Percentiles rank a stretch among this genome's conserved stretches.
Conservation (phyloP, 2,113 vertebrate genomes). For the Dissostichus mawsoni region DNA sequence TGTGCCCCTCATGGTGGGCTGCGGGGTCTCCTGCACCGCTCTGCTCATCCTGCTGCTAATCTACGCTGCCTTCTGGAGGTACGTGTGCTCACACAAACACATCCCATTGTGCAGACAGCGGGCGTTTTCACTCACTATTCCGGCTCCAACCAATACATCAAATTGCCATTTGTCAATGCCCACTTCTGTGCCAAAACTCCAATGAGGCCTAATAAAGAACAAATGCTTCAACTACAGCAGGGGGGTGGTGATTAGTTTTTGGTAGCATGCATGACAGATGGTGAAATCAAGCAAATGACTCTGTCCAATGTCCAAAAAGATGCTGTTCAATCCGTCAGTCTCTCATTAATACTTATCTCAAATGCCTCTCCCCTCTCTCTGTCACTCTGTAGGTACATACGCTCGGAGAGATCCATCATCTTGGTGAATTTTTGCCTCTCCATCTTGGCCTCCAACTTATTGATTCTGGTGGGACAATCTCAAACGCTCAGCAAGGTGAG, state of each 20-base stretch:
- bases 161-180: slow-evolving; percentile 27
- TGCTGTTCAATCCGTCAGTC: slow-evolving; percentile 36
- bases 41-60: slow-evolving; percentile 94
- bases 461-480: slow-evolving; percentile 98
- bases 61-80: slow-evolving; percentile 99
- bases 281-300: slow-evolving; percentile 63
- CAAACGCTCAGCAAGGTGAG: slow-evolving; percentile 97
- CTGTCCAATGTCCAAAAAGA: slow-evolving; percentile 37
- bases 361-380: slow-evolving; percentile 13
- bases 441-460: slow-evolving; percentile 96
- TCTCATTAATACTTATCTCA: slow-evolving; percentile 34
- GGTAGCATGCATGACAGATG: slow-evolving; percentile 65
- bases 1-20: slow-evolving; percentile 96
- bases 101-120: neutral
- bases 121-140: slow-evolving; percentile 5
- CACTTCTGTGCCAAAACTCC: slow-evolving; percentile 51
- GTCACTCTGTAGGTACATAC: slow-evolving; percentile 89
- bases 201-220: slow-evolving; percentile 72
- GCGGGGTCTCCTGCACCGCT: slow-evolving; percentile 95
- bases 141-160: neutral
- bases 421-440: slow-evolving; percentile 98
- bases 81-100: neutral
- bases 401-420: slow-evolving; percentile 97
- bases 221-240: slow-evolving; percentile 67
- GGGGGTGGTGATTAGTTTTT: slow-evolving; percentile 52